Base-by-base conservation (phyloP, 2,113 vertebrate genomes). In the Arenaria interpres region DNA sequence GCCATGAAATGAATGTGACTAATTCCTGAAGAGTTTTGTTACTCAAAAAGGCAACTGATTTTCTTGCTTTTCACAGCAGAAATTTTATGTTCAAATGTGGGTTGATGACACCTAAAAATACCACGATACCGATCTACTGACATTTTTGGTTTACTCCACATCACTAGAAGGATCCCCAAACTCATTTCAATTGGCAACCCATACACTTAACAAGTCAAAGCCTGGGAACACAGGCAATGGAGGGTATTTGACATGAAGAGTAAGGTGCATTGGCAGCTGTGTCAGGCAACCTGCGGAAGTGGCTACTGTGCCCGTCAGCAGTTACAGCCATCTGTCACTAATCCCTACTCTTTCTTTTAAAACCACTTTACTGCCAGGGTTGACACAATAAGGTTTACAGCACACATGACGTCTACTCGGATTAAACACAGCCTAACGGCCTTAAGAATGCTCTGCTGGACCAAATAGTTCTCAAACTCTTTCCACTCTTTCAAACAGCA, bases 71-170 rank as follows among this genome's bases (percentile, higher is more conserved):
- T 85, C 71, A 76, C 35, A 77, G 35, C 23, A 83, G 37, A 94
- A 95, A 76, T 73, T 66, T 72, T 62, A 33, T 0, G 1, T 76
- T 88, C 81, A 74, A 45, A 73, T 5, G 2, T 46, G 46, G 33
- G 66, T 35, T 25, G 2, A 43, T 32, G 37, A 66, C 35, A 66
- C 14, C 27, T 66, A 46, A 46, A 84, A 79, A 59, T 18, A 83
- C 53, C 0, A 0, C 1, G 0, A 20, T 35, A 43, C 5, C 39
- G 10, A 39, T 32, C 32, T 59, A 12, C 14, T 30, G 12, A 13
- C 1, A 0, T 57, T 73, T 59, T 78, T 48, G 7, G 15, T 67
- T 86, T 71, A 57, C 6, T 63, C 54, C 79, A 57, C 5, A 3
- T 77, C 57, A 67, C 46, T 25, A 24, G n/a, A n/a, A 81, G 23